phyloP scores from a whole-genome alignment of 2,797 vertebrate species.

The Diplodus puntazzo region DNA sequence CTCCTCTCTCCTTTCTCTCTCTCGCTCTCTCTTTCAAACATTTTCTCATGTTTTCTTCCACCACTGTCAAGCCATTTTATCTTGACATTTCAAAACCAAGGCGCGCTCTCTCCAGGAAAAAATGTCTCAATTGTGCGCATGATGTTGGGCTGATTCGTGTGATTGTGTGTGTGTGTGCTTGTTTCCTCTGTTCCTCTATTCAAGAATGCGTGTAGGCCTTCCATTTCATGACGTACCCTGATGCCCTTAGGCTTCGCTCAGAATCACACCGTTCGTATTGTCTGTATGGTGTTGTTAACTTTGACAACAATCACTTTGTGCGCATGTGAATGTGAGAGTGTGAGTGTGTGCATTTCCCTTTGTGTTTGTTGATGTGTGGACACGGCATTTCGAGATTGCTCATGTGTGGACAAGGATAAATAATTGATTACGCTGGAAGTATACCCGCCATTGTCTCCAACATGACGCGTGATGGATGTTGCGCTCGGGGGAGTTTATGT shows the following conservation, averaged over 20 bases:
- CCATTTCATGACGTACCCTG: conserved; percentile 59
- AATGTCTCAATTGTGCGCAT: conserved; percentile 74
- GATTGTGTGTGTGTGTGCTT: conserved; percentile 33
- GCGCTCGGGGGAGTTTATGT: conserved; percentile 15
- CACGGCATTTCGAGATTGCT: conserved; percentile 37
- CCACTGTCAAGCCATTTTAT: conserved; percentile 70
- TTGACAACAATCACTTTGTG: conserved; percentile 55
- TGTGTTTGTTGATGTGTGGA: conserved; percentile 39
- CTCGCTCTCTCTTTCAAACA: conserved; percentile 27
- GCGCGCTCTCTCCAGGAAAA: conserved; percentile 57
- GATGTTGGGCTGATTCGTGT: conserved; percentile 60
- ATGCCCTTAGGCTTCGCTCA: conserved; percentile 57
- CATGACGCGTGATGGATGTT: conserved; percentile 69
- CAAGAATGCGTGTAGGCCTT: conserved; percentile 62
- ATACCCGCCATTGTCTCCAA: conserved; percentile 59
- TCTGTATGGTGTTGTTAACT: conserved; percentile 57
- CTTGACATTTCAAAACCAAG: conserved; percentile 77
- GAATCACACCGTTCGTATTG: conserved; percentile 68
- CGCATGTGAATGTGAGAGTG: background rate
- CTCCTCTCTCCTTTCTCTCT: background rate
- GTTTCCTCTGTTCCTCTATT: conserved; percentile 41
- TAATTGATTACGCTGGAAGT: conserved; percentile 71
- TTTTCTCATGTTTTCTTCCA: conserved; percentile 70
- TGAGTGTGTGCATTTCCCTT: conserved; percentile 16
- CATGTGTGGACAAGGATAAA: conserved; percentile 65